Percentiles rank a stretch among this genome's conserved stretches.
phyloP scores from a whole-genome alignment of 2,797 vertebrate species.

The Enteromius unitaeniatus region DNA sequence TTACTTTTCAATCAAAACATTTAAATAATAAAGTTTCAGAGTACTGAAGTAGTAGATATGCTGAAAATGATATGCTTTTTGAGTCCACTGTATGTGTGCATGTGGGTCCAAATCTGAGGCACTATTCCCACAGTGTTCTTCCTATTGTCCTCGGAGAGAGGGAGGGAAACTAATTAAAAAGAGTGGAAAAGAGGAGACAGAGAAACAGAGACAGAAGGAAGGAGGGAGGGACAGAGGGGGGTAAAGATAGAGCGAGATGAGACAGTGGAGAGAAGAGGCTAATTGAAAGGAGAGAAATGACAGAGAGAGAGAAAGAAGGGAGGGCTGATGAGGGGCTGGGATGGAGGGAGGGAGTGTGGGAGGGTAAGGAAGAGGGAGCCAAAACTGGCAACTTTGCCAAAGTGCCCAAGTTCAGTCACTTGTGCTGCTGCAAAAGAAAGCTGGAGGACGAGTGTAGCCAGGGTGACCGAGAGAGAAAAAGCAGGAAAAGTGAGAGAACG shows the following conservation, averaged over 20 bases:
- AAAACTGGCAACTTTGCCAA: conserved; percentile 79
- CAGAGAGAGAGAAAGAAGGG: conserved; percentile 65
- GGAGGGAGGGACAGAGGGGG: conserved; percentile 72
- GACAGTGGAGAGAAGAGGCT: conserved; percentile 63
- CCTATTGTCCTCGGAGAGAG: conserved; percentile 68
- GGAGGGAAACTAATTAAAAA: conserved; percentile 72
- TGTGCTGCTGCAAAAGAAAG: conserved; percentile 73
- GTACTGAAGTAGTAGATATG: neutral
- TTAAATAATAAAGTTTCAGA: neutral
- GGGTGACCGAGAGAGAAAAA: conserved; percentile 51
- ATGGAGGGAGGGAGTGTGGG: conserved; percentile 45
- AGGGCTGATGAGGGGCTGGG: conserved; percentile 61
- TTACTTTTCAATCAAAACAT: neutral
- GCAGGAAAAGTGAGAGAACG: conserved; percentile 56
- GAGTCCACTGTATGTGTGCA: conserved; percentile 25
- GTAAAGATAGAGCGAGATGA: conserved; percentile 69
- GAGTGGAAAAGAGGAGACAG: conserved; percentile 62
- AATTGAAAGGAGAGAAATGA: conserved; percentile 66
- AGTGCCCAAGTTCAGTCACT: conserved; percentile 77
- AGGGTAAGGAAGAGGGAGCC: conserved; percentile 68
- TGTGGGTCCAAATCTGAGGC: conserved; percentile 56
- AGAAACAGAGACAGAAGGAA: conserved; percentile 60
- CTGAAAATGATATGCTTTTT: neutral
- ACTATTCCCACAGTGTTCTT: conserved; percentile 71
- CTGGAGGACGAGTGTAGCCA: conserved; percentile 55